A percentile compares a stretch with the other conserved stretches of the same genome.
Conservation (phyloP, 2,113 vertebrate species). For the Lasiurus cinereus region DNA sequence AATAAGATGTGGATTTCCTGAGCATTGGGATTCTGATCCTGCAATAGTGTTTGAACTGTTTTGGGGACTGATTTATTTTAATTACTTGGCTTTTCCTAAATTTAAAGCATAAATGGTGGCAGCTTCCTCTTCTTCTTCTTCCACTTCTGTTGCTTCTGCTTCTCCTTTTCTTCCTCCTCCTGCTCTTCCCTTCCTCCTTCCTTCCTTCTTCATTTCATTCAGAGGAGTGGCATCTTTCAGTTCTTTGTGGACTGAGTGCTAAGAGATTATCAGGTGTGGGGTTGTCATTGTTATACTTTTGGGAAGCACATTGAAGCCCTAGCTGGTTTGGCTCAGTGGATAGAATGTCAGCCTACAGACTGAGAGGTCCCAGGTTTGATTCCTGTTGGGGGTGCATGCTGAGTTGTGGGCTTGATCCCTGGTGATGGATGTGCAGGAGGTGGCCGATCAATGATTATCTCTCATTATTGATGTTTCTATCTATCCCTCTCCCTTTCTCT, state of each 20-base stretch:
- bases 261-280: background rate
- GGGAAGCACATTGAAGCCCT: background rate
- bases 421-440: too few relatives aligned
- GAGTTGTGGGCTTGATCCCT: too few relatives aligned
- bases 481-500: too few relatives aligned
- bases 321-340: too few relatives aligned
- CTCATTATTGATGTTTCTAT: too few relatives aligned
- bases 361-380: too few relatives aligned
- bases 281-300: background rate
- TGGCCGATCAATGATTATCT: too few relatives aligned
- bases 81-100: background rate
- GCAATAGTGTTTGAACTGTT: slow-evolving; percentile 26
- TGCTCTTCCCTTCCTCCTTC: background rate
- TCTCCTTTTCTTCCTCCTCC: background rate
- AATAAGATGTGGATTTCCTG: background rate
- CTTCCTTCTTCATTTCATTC: background rate
- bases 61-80: slow-evolving; percentile 31
- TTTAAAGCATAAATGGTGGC: background rate
- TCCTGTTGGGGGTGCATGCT: too few relatives aligned
- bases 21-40: slow-evolving; percentile 29
- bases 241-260: background rate
- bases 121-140: background rate
- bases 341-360: too few relatives aligned
- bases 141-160: background rate
- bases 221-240: background rate